Base-by-base conservation (phyloP, 2,797 vertebrate species). In the Sternarchorhynchus goeldii region DNA sequence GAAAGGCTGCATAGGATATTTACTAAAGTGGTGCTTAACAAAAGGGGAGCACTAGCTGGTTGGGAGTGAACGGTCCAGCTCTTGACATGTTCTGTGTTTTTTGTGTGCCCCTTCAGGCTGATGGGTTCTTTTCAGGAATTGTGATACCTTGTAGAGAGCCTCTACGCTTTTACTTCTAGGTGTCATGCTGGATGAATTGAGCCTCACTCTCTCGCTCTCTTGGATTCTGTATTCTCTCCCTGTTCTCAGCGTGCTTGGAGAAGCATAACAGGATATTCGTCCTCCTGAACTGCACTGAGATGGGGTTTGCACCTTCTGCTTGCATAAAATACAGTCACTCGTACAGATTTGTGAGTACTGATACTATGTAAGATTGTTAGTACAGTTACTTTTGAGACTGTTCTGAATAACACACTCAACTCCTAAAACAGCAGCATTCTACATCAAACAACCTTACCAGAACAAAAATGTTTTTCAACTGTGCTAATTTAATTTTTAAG, bases 311-410 rank as follows among this genome's bases (percentile, higher is more conserved):
- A 53, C 25, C 55, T 59, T 60, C 20, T n/a, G 62, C 18, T 45
- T 6, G 45, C 31, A 80, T 29, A 75, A 79, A 69, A 77, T 55
- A 34, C 10, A 17, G 18, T 73, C 59, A 29, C 58, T 62, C 10
- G 50, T 55, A 32, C 69, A 76, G 7, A 12, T 73, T 70, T 84
- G 77, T 81, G 45, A 79, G 59, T 73, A 78, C 4, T 58, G 59
- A 75, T 50, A 21, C 4, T 59, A 70, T 62, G 41, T 53, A 66
- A 63, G 29, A 36, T 53, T 25, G 31, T 69, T 5, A 68, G 73
- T 75, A 73, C 50, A 25, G 8, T 58, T 32, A 66, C 50, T 73
- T 66, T 73, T 29, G 21, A 55, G 10, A 14, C 32, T 57, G 69
- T n/a, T 21, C n/a, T 7, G 50, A 10, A 16, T 2, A 39, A 71